Evolutionary conservation across 2,888 invertebrate genomes (phyloP).

Genomic region (Stenichneumon culpator): DNA sequence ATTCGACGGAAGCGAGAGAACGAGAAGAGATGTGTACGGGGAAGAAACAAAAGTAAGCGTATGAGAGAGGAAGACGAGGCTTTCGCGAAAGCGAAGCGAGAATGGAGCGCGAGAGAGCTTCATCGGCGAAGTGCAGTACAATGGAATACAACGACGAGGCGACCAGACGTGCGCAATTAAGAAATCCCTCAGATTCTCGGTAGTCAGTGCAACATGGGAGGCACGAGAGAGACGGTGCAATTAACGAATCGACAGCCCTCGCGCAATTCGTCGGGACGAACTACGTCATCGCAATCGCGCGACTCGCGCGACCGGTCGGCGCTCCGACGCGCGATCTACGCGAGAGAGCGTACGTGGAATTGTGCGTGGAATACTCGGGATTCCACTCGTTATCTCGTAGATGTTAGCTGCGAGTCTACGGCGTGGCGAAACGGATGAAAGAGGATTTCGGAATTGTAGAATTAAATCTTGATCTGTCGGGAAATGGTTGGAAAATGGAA

Average conservation of each 20-base stretch:
- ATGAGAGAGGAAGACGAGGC: not conserved
- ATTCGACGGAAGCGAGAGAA: slow-evolving; percentile 54
- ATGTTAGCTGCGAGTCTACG: not conserved
- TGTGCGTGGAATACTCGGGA: slow-evolving; percentile 42
- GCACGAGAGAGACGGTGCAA: slow-evolving; percentile 73
- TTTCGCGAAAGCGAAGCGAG: not conserved
- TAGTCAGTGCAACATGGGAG: slow-evolving; percentile 71
- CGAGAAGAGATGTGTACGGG: slow-evolving; percentile 28
- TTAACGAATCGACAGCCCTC: slow-evolving; percentile 83
- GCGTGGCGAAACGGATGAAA: not conserved
- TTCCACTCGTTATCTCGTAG: slow-evolving; percentile 37
- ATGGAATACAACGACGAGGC: slow-evolving; percentile 62
- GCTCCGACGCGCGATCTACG: slow-evolving; percentile 29
- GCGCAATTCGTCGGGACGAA: slow-evolving; percentile 72
- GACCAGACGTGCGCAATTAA: slow-evolving; percentile 80
- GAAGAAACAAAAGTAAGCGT: slow-evolving; percentile 7
- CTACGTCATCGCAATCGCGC: slow-evolving; percentile 67
- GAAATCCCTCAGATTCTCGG: slow-evolving; percentile 83
- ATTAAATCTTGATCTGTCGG: not conserved
- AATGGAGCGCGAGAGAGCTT: slow-evolving; percentile 65
- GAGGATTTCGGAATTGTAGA: not conserved
- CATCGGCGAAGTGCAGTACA: slow-evolving; percentile 29
- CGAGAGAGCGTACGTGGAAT: slow-evolving; percentile 30
- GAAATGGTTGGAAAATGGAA: no score
- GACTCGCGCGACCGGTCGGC: slow-evolving; percentile 30